Evolutionary conservation across 2,888 invertebrate genomes (phyloP).

Genomic region (Pediacus dermestoides): DNA sequence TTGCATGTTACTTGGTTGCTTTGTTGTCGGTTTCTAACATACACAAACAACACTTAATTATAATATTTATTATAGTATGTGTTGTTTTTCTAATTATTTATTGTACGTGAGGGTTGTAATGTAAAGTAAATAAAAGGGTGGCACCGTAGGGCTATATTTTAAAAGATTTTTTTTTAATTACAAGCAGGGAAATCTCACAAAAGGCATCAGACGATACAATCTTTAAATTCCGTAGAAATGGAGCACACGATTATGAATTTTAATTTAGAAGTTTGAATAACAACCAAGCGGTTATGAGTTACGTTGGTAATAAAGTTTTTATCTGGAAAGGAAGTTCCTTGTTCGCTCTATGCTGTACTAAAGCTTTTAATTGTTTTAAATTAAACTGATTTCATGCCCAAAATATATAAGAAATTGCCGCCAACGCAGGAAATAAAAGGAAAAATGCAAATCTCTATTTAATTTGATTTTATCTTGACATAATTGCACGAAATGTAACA

Average conservation of each 20-base stretch:
- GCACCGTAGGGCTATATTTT: too few species aligned
- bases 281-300: slow-evolving; percentile 20
- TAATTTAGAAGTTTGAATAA: slow-evolving; percentile 27
- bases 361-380: slow-evolving; percentile 20
- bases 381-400: slow-evolving; percentile 2
- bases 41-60: too few species aligned
- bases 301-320: slow-evolving; percentile 26
- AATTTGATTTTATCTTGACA: background rate
- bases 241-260: slow-evolving; percentile 27
- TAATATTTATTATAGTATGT: too few species aligned
- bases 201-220: slow-evolving; percentile 18
- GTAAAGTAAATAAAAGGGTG: too few species aligned
- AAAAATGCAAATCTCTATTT: slow-evolving; percentile 1
- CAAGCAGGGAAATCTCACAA: slow-evolving; percentile 6
- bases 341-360: slow-evolving; percentile 17
- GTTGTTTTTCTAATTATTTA: too few species aligned
- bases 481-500: slow-evolving; percentile 2
- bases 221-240: slow-evolving; percentile 20
- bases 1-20: too few species aligned
- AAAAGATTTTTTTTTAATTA: slow-evolving; percentile 9
- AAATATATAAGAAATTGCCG: background rate
- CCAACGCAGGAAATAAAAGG: slow-evolving; percentile 3
- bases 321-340: slow-evolving; percentile 22
- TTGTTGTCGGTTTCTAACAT: too few species aligned
- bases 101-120: too few species aligned